Evolutionary conservation across 1,140 invertebrate species (phyloP), one percentile per base, ranked within the genome.

Genomic region (Polypedilum vanderplanki): DNA sequence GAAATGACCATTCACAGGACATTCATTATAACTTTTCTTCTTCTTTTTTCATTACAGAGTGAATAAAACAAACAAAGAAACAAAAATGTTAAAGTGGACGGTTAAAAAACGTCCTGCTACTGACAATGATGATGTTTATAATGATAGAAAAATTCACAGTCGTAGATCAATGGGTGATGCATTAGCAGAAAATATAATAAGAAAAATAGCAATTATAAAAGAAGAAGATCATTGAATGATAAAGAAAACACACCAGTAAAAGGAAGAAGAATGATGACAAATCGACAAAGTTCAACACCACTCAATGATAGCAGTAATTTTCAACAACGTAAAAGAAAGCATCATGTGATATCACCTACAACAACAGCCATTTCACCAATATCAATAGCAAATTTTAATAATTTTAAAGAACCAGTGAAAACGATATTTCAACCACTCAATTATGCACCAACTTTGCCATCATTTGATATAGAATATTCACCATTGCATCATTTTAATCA

Each of bases 381-480:
- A 1, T 70, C 65, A 57, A 57, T 57, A n/a, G 9, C 10, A 57
- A 57, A 57, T 57, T 15, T 57, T 70, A 17, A 15, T 57, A 57
- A 57, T 18, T 70, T 22, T 20, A 70, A 70, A 18, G 17, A 70
- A 20, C 17, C 20, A 33, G 24, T 33, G 24, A 20, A 67, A 67
- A 33, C 9, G 10, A 70, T 20, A 4, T 20, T 9, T 20, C 65
- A 70, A 20, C 65, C 15, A 70, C 10, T 57, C 10, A 70, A 20
- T 70, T 70, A 20, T 70, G 65, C 65, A 8, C 65, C 65, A 70
- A 70, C 65, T 18, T 20, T 70, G 20, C 65, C 65, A 70, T 70
- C 65, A 20, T 70, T 70, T 70, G 65, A 70, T 20, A 22, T 70
- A 5, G 65, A 70, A 70, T 70, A 70, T 70, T 70, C 65, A 9